Evolutionary conservation across 2,888 invertebrate species (phyloP), one percentile per base, ranked within the genome.

Genomic region (Tinea trinotella): DNA sequence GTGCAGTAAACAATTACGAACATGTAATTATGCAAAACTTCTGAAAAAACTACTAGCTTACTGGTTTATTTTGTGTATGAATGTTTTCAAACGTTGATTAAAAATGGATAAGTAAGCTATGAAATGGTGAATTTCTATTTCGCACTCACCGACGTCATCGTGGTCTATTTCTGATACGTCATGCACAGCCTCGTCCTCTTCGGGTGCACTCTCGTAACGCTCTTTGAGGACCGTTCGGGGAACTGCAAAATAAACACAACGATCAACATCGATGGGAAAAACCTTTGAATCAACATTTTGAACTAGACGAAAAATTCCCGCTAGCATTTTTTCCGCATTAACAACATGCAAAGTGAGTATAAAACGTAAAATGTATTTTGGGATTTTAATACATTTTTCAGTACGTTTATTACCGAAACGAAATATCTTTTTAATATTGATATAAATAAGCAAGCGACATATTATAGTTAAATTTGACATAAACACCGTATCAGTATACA

Each of bases 201-300:
- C 93, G 50, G 92, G 88, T 20, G 90, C 90, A 58, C 92, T 93
- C 68, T 94, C 93, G 76, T 92, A 94, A 61, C 92, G 90, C 75
- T 94, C 93, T 69, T 93, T 93, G 58, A 95, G 83, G 54, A 96
- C 94, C 69, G 92, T 92, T 59, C 94, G 88, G 2, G 94, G 95
- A 59, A 95, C 95, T 95, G 85, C 68, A 74, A 74, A 58, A 58
- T 59, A 76, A 71, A 65, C 59, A 59, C 56, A 57, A 68, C 75
- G 66, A 46, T 46, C 19, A 46, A 46, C 2, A 13, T 15, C 40
- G 15, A 40, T 17, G 7, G 6, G 2, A 40, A 40, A 40, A n/a
- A 7, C 13, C 40, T 40, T 40, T 30, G 30, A 10, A 30, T 30
- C 30, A n/a, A n/a, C 30, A 10, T 30, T 30, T 30, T 30, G 30